Conservation (phyloP, 2,113 vertebrate genomes). For the Tyrannus savana region DNA sequence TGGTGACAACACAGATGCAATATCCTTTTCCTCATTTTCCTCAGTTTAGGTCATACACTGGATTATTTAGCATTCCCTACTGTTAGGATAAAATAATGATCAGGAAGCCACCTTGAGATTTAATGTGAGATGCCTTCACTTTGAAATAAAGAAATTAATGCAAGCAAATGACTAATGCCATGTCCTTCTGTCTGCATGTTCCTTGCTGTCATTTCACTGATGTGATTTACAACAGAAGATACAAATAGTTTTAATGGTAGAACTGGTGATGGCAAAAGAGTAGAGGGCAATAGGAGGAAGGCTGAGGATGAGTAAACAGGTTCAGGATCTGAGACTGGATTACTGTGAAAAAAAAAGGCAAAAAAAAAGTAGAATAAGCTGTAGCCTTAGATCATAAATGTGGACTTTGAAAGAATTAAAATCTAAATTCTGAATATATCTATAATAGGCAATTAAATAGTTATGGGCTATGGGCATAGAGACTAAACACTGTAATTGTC, state of each 20-base stretch:
- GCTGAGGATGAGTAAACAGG: background rate
- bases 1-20: background rate
- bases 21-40: background rate
- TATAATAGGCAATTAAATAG: background rate
- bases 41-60: background rate
- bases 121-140: background rate
- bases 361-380: background rate
- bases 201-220: background rate
- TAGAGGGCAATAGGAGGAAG: background rate
- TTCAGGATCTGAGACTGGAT: background rate
- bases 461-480: background rate
- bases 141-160: background rate
- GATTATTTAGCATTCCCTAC: background rate
- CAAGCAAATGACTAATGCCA: background rate
- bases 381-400: background rate
- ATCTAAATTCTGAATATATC: background rate
- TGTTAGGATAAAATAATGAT: background rate
- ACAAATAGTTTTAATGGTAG: background rate
- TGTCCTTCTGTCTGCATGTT: background rate
- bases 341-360: background rate
- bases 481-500: background rate
- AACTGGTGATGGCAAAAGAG: background rate
- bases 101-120: background rate
- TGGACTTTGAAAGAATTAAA: background rate
- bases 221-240: background rate